These are phyloP conservation scores for Troglohyphantes excavatus DNA, from an alignment of 2,888 invertebrate species.

Conservation along the genomic window DNA sequence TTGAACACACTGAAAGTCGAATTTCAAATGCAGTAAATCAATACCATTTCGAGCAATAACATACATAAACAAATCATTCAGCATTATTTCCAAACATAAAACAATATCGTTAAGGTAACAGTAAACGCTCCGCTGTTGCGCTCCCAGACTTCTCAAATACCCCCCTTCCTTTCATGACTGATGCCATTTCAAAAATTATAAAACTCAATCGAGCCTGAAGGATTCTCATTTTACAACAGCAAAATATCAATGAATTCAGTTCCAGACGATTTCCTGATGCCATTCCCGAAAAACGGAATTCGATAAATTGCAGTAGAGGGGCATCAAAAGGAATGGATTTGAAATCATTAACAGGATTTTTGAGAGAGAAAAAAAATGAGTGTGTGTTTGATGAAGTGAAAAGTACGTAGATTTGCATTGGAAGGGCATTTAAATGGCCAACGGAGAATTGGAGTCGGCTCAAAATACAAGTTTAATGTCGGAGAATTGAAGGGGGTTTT, in stretches of 20 bases:
- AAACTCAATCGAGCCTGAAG: conserved; percentile 49
- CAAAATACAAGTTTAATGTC: not conserved
- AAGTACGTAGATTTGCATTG: conserved; percentile 56
- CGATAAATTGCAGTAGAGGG: conserved; percentile 44
- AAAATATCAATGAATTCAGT: conserved; percentile 46
- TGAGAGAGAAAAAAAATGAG: conserved; percentile 18
- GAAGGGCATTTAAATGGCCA: conserved; percentile 50
- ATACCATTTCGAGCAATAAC: not conserved
- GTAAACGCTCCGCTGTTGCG: not conserved
- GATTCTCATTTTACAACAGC: conserved; percentile 48
- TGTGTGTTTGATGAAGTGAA: conserved; percentile 55
- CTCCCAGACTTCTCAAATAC: not conserved
- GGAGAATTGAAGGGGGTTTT: too few relatives aligned
- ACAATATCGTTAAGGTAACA: conserved; percentile 16
- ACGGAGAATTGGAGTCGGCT: conserved; percentile 15
- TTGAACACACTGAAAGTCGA: not conserved
- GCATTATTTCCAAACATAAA: not conserved
- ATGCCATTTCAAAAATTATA: conserved; percentile 45
- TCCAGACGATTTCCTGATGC: conserved; percentile 62
- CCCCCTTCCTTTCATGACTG: conserved; percentile 6
- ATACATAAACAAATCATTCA: not conserved
- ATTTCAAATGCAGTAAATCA: not conserved
- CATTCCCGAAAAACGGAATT: conserved; percentile 61
- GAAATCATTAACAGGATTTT: conserved; percentile 50
- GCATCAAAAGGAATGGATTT: conserved; percentile 11